Evolutionary conservation across 2,113 vertebrate species (phyloP), one percentile per base, ranked within the genome.

Genomic region (Athene noctua): DNA sequence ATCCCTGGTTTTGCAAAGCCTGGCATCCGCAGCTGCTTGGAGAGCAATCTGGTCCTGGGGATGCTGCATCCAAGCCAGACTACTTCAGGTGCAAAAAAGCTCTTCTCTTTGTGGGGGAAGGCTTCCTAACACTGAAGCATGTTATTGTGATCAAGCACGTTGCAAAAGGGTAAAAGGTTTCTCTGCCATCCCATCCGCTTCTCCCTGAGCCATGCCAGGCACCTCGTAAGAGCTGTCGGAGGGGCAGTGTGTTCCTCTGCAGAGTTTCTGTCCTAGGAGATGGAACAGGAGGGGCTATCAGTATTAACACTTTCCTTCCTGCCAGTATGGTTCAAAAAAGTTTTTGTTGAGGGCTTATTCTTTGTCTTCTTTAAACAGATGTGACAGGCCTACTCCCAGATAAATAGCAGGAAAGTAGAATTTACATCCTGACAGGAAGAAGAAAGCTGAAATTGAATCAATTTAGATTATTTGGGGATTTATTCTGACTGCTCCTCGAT

Each of bases 401-500:
- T 15, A 38, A 80, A 71, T 3, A 8, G 11, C n/a, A 67, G 38
- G 46, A 49, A 78, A 66, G 13, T 44, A 36, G 23, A 46, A 68
- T 68, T 68, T 88, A 47, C 18, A 55, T 46, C 51, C 75, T 32
- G 17, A 78, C 19, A 52, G 29, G 36, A 66, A 57, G 34, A 51
- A 36, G n/a, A 57, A 66, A 62, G 32, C 44, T 59, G 54, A 78
- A 71, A 92, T 61, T 55, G 71, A 66, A 81, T 9, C 26, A 38
- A 20, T 77, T 80, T 49, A 36, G 27, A 55, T 46, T 58, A 15
- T 61, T 86, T 18, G 36, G 58, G 52, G 65, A 95, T 97, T 96
- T 84, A 74, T 79, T 63, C 79, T 93, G 95, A 94, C 94, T 80
- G 86, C 80, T 90, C 26, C 71, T 95, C 73, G 92, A 52, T 75